Evolutionary conservation across 2,797 vertebrate species (phyloP), one percentile per base, ranked within the genome.

Genomic region (Semaprochilodus insignis): DNA sequence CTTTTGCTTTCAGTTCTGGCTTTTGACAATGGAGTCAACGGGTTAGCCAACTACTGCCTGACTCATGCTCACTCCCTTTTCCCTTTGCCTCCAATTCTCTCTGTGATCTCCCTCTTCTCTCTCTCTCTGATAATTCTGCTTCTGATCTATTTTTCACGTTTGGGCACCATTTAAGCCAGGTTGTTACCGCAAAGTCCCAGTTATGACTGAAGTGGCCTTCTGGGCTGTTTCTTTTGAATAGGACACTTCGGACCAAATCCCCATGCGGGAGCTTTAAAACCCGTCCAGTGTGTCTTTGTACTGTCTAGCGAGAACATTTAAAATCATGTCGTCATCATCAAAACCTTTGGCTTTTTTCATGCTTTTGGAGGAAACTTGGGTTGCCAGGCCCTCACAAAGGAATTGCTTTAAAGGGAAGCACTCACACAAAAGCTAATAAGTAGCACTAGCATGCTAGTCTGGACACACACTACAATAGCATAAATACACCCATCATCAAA

Each of bases 71-170:
- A 1, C 34, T 10, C 34, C 57, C 27, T 27, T 19, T 15, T 4
- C 21, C 1, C 66, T 23, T 21, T 48, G 10, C 23, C 36, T 19
- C 67, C 14, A 17, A 13, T 15, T 44, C 21, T 44, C 36, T 40
- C 66, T 44, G 21, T 34, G 21, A 10, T 48, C 36, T 70, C 21
- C 15, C 36, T 48, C n/a, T 16, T 14, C 13, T 36, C 10, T 51
- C 48, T 21, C 66, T 51, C 67, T 51, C 67, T 70, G 40, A 51
- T 51, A 13, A 13, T n/a, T 70, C 69, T 71, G n/a, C 44, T 14
- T 52, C 69, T 71, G 48, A 71, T 71, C 69, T 52, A 71, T 52
- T 51, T 71, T 51, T 71, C 23, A 71, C 36, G 48, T 71, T 44
- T n/a, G 40, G 8, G 10, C 10, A 17, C 67, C 21, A 51, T 48